phyloP scores from a whole-genome alignment of 2,113 vertebrate species.

The Nothobranchius kuhntae region DNA sequence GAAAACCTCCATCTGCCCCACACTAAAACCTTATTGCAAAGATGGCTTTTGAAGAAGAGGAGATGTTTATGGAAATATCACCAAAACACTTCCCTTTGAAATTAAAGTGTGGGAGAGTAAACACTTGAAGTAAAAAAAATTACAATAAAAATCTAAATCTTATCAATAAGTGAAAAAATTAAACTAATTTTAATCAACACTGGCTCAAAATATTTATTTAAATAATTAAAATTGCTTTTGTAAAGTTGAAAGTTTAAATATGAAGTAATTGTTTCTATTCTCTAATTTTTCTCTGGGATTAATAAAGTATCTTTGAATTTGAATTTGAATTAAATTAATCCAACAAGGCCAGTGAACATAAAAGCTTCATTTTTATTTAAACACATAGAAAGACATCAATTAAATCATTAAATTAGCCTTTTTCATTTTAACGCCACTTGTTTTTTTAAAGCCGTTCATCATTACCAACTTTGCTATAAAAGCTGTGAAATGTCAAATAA shows the following conservation, averaged over 20 bases:
- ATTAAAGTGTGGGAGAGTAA: neutral
- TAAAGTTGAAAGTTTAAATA: too few species aligned
- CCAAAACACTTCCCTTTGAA: neutral
- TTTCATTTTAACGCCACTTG: too few species aligned
- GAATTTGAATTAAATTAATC: too few species aligned
- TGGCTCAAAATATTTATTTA: neutral
- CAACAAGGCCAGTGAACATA: too few species aligned
- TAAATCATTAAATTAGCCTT: too few species aligned
- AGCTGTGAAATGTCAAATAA: neutral
- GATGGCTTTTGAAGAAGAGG: constrained; percentile 22
- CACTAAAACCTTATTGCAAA: constrained; percentile 41
- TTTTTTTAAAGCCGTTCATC: constrained; percentile 14
- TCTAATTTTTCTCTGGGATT: too few species aligned
- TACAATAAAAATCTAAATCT: neutral
- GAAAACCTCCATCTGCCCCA: constrained; percentile 60
- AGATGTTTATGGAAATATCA: constrained; percentile 21
- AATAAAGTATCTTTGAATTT: too few species aligned
- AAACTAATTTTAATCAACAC: neutral
- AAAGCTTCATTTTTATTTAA: too few species aligned
- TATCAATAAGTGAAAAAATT: neutral
- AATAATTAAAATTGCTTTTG: too few species aligned
- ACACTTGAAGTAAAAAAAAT: too few species aligned
- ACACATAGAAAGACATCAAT: too few species aligned
- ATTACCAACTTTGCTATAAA: constrained; percentile 12
- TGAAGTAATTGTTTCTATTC: too few species aligned